These are phyloP conservation scores for Phrynosoma platyrhinos DNA, from an alignment of 2,113 vertebrate genomes.

Conservation along the genomic window DNA sequence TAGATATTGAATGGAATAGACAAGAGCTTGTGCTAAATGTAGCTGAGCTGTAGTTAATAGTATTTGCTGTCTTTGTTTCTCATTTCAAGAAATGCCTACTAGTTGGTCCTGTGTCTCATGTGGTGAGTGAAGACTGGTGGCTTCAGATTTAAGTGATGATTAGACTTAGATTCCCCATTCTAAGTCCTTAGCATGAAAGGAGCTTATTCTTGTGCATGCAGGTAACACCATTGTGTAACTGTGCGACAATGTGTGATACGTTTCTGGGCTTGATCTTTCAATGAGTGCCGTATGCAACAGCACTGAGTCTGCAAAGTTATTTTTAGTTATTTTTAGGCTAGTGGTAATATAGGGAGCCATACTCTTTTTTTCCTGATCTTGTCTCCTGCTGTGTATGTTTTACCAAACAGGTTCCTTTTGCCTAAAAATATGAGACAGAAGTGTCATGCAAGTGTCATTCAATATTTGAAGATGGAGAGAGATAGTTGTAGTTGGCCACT, in stretches of 20 bases:
- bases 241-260: background rate
- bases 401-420: background rate
- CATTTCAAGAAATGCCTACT: conserved; percentile 57
- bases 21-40: rapidly evolving
- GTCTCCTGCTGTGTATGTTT: background rate
- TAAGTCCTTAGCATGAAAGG: conserved; percentile 7
- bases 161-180: conserved; percentile 24
- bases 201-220: conserved; percentile 25
- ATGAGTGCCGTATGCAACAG: background rate
- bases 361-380: too few relatives aligned
- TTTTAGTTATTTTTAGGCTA: background rate
- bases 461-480: background rate
- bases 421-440: background rate
- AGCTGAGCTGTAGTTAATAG: background rate
- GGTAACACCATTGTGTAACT: conserved; percentile 36
- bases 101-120: conserved; percentile 30
- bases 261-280: background rate
- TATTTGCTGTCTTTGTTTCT: conserved; percentile 45
- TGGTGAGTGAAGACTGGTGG: conserved; percentile 52
- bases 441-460: too few relatives aligned
- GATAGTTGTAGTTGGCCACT: too few relatives aligned
- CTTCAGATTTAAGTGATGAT: conserved; percentile 52
- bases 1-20: background rate
- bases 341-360: too few relatives aligned
- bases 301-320: background rate